Evolutionary conservation across 2,113 vertebrate genomes (phyloP), one percentile per base, ranked within the genome.

Genomic region (Saimiri boliviensis): DNA sequence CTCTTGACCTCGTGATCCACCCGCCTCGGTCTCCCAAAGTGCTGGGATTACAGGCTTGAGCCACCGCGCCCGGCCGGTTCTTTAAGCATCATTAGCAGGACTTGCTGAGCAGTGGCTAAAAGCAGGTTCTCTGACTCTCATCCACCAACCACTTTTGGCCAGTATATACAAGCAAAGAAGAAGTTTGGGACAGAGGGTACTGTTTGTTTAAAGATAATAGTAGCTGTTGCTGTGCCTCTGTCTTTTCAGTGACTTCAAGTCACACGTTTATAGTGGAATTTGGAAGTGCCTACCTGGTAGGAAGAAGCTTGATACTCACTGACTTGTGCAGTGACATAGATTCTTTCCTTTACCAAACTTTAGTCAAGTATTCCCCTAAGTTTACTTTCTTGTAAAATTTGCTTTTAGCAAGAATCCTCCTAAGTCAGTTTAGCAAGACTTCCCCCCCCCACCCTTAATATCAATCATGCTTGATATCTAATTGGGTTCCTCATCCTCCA

Each of bases 361-460:
- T 84, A 54, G 56, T 76, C 6, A 74, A 21, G 42, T 30, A 32
- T 63, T 63, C 60, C 30, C 27, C 60, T 63, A 63, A 6, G 60
- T 63, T 30, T 9, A 10, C 7, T 19, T 42, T 23, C 71, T n/a
- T n/a, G 11, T 58, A 74, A 19, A 68, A 70, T 45, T 23, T 5
- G 30, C 13, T 14, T 60, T 56, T 32, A 60, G 32, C 32, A 81
- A 81, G 11, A 47, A 49, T 37, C 63, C 3, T 71, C 7, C 6
- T 19, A 80, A 60, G 12, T 89, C 20, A 42, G 14, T 42, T 83
- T 42, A 54, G 27, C 13, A 40, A 58, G n/a, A 58, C 27, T 2
- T 1, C 6, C 8, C 1, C 21, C 21, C 42, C 14, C 23, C 6
- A 17, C 3, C 19, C 14, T 42, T 52, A 42, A 10, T n/a, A 66